These are phyloP conservation scores for Mycalesis mineus DNA, from an alignment of 2,888 invertebrate genomes.

Conservation along the genomic window DNA sequence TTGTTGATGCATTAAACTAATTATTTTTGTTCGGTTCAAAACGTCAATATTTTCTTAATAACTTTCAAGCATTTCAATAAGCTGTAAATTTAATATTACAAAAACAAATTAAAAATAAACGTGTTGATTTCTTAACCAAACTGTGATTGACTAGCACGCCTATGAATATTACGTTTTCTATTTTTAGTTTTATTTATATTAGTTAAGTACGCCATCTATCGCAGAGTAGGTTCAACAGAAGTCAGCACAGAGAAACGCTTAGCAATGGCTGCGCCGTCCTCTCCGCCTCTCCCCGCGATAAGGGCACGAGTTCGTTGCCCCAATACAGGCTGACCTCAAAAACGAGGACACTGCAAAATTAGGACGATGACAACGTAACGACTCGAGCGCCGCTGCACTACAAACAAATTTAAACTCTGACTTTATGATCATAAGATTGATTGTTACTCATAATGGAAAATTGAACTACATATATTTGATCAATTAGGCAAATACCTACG, in stretches of 20 bases:
- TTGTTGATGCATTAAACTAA: conserved; percentile 47
- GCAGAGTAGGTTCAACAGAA: conserved; percentile 49
- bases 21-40: conserved; percentile 30
- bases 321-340: conserved; percentile 82
- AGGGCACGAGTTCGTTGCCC: conserved; percentile 79
- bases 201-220: conserved; percentile 59
- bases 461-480: conserved; percentile 76
- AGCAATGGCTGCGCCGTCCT: conserved; percentile 44
- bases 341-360: conserved; percentile 84
- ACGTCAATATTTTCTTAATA: neutral
- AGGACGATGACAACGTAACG: conserved; percentile 77
- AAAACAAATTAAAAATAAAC: neutral
- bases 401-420: conserved; percentile 55
- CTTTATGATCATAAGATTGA: conserved; percentile 36
- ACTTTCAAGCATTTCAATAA: neutral
- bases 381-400: conserved; percentile 56
- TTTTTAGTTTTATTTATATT: neutral
- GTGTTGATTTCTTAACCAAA: neutral
- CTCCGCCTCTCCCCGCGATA: conserved; percentile 64
- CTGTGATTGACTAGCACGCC: neutral
- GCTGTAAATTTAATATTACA: neutral
- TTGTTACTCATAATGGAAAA: conserved; percentile 32
- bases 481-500: conserved; percentile 74
- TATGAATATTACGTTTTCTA: neutral
- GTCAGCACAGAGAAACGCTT: conserved; percentile 36